Conservation (phyloP, 1,140 invertebrate species). For the Platyscapa corneri region DNA sequence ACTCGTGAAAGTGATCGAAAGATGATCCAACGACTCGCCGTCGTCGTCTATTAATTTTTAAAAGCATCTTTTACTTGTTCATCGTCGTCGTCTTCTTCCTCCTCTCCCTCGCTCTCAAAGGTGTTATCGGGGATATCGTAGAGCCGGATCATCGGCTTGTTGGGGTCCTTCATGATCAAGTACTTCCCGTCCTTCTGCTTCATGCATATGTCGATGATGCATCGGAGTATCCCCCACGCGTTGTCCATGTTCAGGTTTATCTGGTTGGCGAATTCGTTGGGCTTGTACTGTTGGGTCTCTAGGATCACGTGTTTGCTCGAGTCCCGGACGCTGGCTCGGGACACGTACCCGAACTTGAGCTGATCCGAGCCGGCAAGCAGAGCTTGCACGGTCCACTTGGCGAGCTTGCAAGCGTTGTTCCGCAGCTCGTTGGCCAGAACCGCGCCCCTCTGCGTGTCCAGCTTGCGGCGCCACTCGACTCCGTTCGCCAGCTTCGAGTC, state of each 20-base stretch:
- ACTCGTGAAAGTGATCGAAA: conserved; percentile 39
- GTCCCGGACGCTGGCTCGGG: conserved; percentile 92
- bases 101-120: conserved; percentile 97
- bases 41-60: conserved; percentile 68
- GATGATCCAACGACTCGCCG: too few species aligned
- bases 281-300: conserved; percentile 98
- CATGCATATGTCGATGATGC: conserved; percentile 98
- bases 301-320: conserved; percentile 97
- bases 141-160: conserved; percentile 96
- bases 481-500: conserved; percentile 96
- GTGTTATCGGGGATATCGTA: conserved; percentile 99
- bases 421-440: conserved; percentile 98
- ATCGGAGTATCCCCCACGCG: conserved; percentile 98
- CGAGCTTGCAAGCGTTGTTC: conserved; percentile 99
- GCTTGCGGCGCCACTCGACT: conserved; percentile 98
- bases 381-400: conserved; percentile 99
- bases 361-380: conserved; percentile 97
- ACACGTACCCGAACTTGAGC: conserved; percentile 99
- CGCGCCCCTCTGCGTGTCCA: conserved; percentile 97
- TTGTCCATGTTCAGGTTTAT: conserved; percentile 99
- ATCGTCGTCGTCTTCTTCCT: conserved; percentile 88
- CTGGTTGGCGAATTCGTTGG: conserved; percentile 98
- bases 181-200: conserved; percentile 98
- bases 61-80: conserved; percentile 78
- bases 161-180: conserved; percentile 99